phyloP scores from a whole-genome alignment of 1,140 invertebrate genomes.

The Agraylea sexmaculata region DNA sequence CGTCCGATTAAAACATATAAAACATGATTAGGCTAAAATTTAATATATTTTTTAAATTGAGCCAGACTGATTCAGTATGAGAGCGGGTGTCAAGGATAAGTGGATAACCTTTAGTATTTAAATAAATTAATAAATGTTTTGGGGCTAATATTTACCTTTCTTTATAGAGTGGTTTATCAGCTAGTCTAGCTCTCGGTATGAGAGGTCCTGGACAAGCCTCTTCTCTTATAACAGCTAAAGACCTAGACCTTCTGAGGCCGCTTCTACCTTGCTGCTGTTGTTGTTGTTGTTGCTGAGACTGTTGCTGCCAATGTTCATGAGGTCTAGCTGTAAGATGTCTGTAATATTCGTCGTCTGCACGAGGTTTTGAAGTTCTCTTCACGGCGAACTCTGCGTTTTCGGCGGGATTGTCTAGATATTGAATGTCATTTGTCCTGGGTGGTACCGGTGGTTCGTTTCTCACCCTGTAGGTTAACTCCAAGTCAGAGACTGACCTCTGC shows the following conservation, averaged over 20 bases:
- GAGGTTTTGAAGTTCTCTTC: conserved; percentile 13
- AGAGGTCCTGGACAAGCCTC: conserved; percentile 60
- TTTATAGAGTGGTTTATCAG: conserved; percentile 58
- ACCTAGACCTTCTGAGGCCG: conserved; percentile 51
- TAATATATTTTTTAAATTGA: no score
- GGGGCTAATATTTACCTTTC: conserved; percentile 40
- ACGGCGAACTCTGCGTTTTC: conserved; percentile 38
- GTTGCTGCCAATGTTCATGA: conserved; percentile 11
- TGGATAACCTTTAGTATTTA: no score
- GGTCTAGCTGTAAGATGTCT: conserved; percentile 12
- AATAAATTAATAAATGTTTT: no score
- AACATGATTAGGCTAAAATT: no score
- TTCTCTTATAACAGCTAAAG: conserved; percentile 64
- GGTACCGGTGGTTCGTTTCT: conserved; percentile 17
- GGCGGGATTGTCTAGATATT: conserved; percentile 39
- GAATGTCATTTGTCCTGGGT: conserved; percentile 35
- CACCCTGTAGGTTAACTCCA: conserved; percentile 28
- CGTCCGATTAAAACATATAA: no score
- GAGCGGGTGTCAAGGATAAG: no score
- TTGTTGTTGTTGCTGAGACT: not conserved
- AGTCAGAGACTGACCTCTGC: conserved; percentile 32
- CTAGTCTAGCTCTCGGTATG: conserved; percentile 62
- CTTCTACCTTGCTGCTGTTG: no score
- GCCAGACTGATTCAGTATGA: no score
- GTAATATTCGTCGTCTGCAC: conserved; percentile 18